Conservation (phyloP, 2,113 vertebrate species). For the Clarias magur region DNA sequence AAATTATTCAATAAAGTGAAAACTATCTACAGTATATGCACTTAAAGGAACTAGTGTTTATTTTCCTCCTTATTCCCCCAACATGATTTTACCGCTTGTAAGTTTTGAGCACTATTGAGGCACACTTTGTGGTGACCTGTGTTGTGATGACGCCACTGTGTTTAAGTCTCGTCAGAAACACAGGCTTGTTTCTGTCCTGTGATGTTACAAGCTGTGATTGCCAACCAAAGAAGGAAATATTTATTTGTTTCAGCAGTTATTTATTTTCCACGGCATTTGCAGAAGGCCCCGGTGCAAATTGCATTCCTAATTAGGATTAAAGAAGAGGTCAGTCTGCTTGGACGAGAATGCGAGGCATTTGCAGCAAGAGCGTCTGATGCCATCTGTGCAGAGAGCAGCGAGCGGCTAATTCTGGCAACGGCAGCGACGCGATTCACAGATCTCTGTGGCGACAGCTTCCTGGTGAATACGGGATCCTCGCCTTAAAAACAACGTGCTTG, state of each 20-base stretch:
- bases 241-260: slow-evolving; percentile 44
- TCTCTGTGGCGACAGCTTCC: slow-evolving; percentile 61
- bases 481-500: slow-evolving; percentile 49
- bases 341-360: slow-evolving; percentile 75
- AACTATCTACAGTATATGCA: neutral
- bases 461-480: slow-evolving; percentile 54
- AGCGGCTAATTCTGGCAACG: slow-evolving; percentile 76
- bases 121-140: slow-evolving; percentile 1
- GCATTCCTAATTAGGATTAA: slow-evolving; percentile 82
- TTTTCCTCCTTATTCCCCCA: slow-evolving; percentile 25
- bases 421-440: slow-evolving; percentile 66
- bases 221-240: slow-evolving; percentile 22
- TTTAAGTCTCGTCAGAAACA: neutral
- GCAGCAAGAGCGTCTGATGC: slow-evolving; percentile 65
- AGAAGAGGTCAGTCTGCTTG: slow-evolving; percentile 72
- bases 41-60: neutral
- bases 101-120: slow-evolving; percentile 47
- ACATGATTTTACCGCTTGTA: slow-evolving; percentile 39
- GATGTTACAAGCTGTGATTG: neutral
- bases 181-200: neutral
- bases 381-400: slow-evolving; percentile 73
- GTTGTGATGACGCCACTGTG: neutral
- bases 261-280: slow-evolving; percentile 64
- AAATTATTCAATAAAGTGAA: neutral
- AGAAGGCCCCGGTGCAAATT: slow-evolving; percentile 69